These are phyloP conservation scores for Oreohelix idahoensis DNA, from an alignment of 1,140 invertebrate species.

Conservation along the genomic window DNA sequence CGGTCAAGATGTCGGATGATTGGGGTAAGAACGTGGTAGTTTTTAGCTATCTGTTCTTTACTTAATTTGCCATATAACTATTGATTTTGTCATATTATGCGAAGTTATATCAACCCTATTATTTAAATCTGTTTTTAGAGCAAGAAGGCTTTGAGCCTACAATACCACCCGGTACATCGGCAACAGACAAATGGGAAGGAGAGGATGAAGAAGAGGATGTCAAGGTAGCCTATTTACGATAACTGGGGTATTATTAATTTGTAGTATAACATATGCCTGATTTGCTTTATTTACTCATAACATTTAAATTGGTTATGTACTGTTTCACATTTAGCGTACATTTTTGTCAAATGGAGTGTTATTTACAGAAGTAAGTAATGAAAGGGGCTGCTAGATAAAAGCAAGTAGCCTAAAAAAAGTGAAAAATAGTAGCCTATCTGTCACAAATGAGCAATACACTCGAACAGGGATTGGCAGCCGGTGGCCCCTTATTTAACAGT, in stretches of 20 bases:
- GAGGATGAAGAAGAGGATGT: constrained; percentile 87
- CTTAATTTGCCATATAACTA: neutral
- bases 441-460: too few species aligned
- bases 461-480: too few species aligned
- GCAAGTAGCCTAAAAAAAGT: too few species aligned
- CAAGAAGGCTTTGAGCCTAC: constrained; percentile 53
- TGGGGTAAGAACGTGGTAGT: constrained; percentile 33
- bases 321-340: neutral
- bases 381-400: too few species aligned
- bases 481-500: too few species aligned
- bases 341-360: neutral
- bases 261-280: neutral
- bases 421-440: too few species aligned
- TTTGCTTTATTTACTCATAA: neutral
- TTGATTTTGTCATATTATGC: neutral
- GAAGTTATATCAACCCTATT: neutral
- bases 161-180: constrained; percentile 28
- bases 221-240: constrained; percentile 78
- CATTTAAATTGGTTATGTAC: neutral
- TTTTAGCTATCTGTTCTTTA: neutral
- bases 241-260: neutral
- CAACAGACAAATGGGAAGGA: constrained; percentile 85
- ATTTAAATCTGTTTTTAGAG: constrained; percentile 43
- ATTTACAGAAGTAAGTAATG: neutral
- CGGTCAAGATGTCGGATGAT: constrained; percentile 34